Evolutionary conservation across 2,797 vertebrate genomes (phyloP).

Genomic region (Sardinella longiceps): DNA sequence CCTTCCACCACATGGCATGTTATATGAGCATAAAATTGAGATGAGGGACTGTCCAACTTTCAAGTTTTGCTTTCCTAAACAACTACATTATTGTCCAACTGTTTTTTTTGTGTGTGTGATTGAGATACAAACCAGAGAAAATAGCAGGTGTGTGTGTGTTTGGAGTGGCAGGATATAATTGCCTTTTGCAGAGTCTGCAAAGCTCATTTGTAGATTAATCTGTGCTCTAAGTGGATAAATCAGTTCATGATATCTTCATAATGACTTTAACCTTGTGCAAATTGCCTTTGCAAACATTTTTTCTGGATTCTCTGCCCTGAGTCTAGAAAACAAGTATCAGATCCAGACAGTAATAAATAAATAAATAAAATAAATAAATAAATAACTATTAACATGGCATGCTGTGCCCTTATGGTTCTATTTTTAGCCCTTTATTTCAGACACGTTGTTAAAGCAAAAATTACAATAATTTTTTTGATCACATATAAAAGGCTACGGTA

Average conservation of each 20-base stretch:
- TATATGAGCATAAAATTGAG: no score
- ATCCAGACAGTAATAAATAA: neutral
- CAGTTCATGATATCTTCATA: slow-evolving; percentile 25
- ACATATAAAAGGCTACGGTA: neutral
- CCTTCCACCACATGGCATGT: neutral
- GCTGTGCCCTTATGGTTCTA: neutral
- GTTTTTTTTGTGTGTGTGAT: neutral
- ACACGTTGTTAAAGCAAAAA: neutral
- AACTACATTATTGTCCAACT: neutral
- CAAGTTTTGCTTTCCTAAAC: neutral
- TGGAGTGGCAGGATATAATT: slow-evolving; percentile 33
- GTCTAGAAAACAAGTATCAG: neutral
- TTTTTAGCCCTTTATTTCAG: no score
- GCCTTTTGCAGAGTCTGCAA: slow-evolving; percentile 18
- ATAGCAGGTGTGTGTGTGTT: slow-evolving; percentile 27
- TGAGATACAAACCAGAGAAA: slow-evolving; percentile 20
- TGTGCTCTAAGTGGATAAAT: slow-evolving; percentile 21
- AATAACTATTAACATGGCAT: neutral
- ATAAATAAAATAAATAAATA: neutral
- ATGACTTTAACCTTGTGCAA: slow-evolving; percentile 37
- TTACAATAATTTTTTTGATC: neutral
- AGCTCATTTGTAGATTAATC: slow-evolving; percentile 26
- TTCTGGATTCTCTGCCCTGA: neutral
- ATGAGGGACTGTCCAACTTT: neutral
- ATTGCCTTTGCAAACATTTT: neutral